A percentile compares a stretch with the other conserved stretches of the same genome.
phyloP scores from a whole-genome alignment of 2,113 vertebrate species.

The Chloropsis hardwickii region DNA sequence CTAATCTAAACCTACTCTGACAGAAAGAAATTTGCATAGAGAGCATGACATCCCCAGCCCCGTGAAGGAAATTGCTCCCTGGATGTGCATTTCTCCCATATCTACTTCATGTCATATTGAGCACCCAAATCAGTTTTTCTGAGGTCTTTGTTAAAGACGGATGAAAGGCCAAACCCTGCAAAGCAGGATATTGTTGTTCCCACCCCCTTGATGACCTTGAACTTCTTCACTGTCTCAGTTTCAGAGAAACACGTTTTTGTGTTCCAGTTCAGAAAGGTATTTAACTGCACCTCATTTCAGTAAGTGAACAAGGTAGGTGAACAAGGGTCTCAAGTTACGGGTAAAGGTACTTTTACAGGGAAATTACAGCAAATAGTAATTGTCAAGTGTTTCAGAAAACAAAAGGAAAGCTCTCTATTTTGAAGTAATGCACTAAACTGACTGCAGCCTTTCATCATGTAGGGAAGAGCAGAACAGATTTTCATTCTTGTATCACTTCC shows the following conservation, averaged over 20 bases:
- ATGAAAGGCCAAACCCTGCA: neutral
- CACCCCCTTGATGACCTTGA: neutral
- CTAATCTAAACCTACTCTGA: neutral
- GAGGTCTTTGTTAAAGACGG: neutral
- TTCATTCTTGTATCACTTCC: neutral
- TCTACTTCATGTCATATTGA: neutral
- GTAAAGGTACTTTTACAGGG: conserved; percentile 20
- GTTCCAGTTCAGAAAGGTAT: neutral
- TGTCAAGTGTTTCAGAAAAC: conserved; percentile 12
- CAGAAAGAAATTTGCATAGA: neutral
- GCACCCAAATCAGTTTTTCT: neutral
- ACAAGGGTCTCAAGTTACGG: conserved; percentile 7
- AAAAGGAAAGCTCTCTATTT: conserved; percentile 26
- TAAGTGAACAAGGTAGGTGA: neutral
- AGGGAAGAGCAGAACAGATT: neutral
- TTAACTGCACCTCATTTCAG: conserved; percentile 4
- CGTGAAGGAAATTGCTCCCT: neutral
- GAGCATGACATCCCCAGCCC: rapidly evolving
- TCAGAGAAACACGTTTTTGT: neutral
- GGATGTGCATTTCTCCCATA: neutral
- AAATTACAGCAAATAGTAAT: conserved; percentile 35
- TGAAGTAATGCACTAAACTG: neutral
- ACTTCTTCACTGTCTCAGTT: neutral
- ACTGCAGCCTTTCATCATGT: neutral
- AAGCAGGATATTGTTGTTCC: neutral